phyloP scores from a whole-genome alignment of 1,140 invertebrate genomes.

The Oreohelix idahoensis region DNA sequence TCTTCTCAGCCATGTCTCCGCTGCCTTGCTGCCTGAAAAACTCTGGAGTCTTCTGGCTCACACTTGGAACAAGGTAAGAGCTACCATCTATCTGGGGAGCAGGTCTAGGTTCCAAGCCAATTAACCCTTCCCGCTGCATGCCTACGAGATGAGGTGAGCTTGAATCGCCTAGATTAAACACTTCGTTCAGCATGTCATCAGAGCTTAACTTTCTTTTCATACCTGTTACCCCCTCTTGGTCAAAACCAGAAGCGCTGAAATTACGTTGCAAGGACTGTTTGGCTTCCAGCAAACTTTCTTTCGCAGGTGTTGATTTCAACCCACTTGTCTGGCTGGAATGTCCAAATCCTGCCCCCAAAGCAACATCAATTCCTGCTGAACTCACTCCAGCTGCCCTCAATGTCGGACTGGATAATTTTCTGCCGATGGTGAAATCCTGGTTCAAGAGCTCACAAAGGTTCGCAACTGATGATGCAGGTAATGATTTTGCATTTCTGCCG shows the following conservation, averaged over 20 bases:
- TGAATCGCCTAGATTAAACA: neutral
- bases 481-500: neutral
- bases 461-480: neutral
- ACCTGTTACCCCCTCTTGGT: neutral
- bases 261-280: neutral
- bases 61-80: neutral
- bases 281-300: neutral
- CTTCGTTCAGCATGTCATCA: neutral
- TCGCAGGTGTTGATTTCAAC: neutral
- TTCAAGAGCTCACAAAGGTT: neutral
- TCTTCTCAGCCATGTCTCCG: neutral
- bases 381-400: neutral
- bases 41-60: neutral
- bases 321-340: neutral
- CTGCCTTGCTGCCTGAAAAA: neutral
- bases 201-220: neutral
- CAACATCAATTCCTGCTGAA: neutral
- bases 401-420: neutral
- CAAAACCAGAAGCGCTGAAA: neutral
- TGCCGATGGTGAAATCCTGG: neutral
- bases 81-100: neutral
- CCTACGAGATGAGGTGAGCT: neutral
- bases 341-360: neutral
- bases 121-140: neutral
- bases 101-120: neutral